Base-by-base conservation (phyloP, 2,888 invertebrate genomes). In the Thera britannica region DNA sequence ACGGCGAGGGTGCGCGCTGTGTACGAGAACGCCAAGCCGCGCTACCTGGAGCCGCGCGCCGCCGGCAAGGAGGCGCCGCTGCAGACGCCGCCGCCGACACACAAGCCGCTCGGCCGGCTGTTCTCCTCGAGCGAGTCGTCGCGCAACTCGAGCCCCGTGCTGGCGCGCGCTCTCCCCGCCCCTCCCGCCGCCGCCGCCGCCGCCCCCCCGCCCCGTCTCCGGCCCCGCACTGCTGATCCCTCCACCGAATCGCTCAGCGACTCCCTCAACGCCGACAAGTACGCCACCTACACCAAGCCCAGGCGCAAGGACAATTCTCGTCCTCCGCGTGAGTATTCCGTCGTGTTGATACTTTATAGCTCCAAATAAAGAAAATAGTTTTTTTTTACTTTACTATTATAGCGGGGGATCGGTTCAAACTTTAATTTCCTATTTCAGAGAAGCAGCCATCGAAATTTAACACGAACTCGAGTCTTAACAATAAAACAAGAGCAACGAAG, bases 111-210 rank as follows among this genome's bases (percentile, higher is more conserved):
- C 23, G n/a, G 75, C 84, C 34, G 73, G 86, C 2, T 54, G 81
- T 88, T 94, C 12, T 95, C 95, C 0, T 95, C 95, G 0, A 95
- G 95, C 58, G 96, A 96, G 76, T 96, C 96, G 0, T 96, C 96
- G 0, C 92, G 96, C 9, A 96, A 96, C 70, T 95, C 96, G 2
- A 96, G 96, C 77, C 96, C 96, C 1, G 94, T 95, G 2, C 94
- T 94, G 82, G 87, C 89, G 72, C 87, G 94, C 0, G 82, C 81
- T 46, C 46, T 77, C 82, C 4, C 80, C 5, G 12, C 44, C 38
- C 1, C 11, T 3, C 80, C 86, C 49, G 84, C 83, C 49, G 88
- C 84, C 36, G 77, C 81, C 89, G 88, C 66, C 87, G 89, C 6
- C 83, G 93, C 70, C 94, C 94, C 1, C 93, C 93, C 54, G 94